Conservation (phyloP, 2,113 vertebrate genomes). For the Andinoacara biseriatus region DNA sequence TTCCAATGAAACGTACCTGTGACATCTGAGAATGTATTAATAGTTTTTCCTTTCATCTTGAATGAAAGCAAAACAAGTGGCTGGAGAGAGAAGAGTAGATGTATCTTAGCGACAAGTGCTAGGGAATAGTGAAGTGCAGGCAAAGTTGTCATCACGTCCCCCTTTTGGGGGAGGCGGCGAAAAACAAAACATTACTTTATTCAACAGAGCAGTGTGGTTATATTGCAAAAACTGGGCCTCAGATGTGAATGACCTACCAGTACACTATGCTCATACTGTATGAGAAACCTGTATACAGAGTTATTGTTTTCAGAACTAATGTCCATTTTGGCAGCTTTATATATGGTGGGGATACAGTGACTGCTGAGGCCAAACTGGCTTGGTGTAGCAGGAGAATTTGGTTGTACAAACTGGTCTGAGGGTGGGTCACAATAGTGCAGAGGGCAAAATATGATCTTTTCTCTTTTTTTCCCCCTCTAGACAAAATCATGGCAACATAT, state of each 20-base stretch:
- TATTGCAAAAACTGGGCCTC: constrained; percentile 22
- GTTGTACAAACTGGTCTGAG: not conserved
- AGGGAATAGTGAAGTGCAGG: constrained; percentile 42
- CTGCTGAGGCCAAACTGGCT: not conserved
- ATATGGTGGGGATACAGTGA: not conserved
- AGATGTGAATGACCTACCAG: constrained; percentile 18
- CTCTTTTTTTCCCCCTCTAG: too few species aligned
- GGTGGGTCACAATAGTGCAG: not conserved
- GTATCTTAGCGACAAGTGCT: constrained; percentile 21
- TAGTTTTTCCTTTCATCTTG: constrained; percentile 16
- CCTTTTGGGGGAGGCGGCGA: constrained; percentile 27
- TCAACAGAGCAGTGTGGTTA: constrained; percentile 39
- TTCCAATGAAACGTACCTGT: constrained; percentile 24
- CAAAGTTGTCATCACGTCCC: constrained; percentile 48
- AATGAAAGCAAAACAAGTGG: constrained; percentile 52
- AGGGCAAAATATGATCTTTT: too few species aligned
- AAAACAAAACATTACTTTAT: constrained; percentile 38
- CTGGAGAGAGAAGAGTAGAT: constrained; percentile 40
- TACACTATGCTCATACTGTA: not conserved
- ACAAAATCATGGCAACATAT: too few species aligned
- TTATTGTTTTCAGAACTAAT: not conserved
- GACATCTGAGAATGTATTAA: constrained; percentile 52
- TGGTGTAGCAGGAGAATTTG: not conserved
- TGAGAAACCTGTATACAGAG: not conserved
- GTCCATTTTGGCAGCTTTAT: not conserved